Percentiles rank a stretch among this genome's conserved stretches.
These are phyloP conservation scores for Blastobasis lacticolella DNA, from an alignment of 2,888 invertebrate genomes.

Conservation along the genomic window DNA sequence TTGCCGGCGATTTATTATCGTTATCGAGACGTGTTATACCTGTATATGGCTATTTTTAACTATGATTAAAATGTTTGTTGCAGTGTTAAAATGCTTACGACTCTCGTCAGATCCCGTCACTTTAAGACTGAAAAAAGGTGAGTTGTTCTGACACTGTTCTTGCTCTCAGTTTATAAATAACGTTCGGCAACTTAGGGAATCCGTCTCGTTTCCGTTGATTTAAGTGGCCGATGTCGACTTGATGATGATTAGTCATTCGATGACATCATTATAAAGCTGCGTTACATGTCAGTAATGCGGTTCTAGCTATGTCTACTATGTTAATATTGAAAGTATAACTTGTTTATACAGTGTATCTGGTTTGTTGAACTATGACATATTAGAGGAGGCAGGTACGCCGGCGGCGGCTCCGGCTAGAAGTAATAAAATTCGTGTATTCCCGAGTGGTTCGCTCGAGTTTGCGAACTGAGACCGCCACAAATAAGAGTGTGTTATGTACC, in stretches of 20 bases:
- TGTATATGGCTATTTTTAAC: conserved; percentile 13
- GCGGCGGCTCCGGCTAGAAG: conserved; percentile 25
- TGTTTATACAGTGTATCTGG: too few species aligned
- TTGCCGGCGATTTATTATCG: conserved; percentile 14
- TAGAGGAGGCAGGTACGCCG: too few species aligned
- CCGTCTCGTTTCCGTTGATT: too few species aligned
- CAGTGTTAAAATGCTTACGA: conserved; percentile 95
- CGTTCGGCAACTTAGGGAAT: too few species aligned
- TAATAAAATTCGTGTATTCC: conserved; percentile 51
- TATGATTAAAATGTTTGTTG: conserved; percentile 57
- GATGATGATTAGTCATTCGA: too few species aligned
- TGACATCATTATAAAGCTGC: too few species aligned
- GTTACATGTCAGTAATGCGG: too few species aligned
- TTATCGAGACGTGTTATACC: conserved; percentile 7
- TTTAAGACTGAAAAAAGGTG: conserved; percentile 92
- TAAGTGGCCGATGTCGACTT: too few species aligned
- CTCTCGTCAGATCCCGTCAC: conserved; percentile 93
- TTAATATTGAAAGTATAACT: too few species aligned
- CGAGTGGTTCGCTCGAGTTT: conserved; percentile 45
- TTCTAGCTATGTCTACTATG: too few species aligned
- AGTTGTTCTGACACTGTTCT: conserved; percentile 36
- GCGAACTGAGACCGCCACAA: conserved; percentile 45
- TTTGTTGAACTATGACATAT: too few species aligned
- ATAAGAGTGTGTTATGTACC: conserved; percentile 30
- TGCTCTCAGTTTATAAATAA: neutral